Base-by-base conservation (phyloP, 2,888 invertebrate genomes). In the Anthoptus insignis region DNA sequence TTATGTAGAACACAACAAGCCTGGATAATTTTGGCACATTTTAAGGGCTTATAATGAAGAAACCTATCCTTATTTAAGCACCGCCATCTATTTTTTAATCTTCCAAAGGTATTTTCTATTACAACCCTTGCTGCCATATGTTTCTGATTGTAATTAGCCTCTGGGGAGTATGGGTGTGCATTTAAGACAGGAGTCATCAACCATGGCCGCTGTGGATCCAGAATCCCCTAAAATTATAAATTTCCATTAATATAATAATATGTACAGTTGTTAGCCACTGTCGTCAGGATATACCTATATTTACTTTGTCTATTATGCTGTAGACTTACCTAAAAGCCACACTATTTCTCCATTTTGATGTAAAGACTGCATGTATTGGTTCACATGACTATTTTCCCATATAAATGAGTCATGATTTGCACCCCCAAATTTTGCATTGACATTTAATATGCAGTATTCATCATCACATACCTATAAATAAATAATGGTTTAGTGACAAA, bases 1-100 rank as follows among this genome's bases (percentile, higher is more conserved):
- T 76, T 78, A 50, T 76, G 72, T 16, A 78, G 52, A 8, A 77
- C 73, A 52, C 53, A 66, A 63, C 75, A 79, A 4, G 77, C 73
- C 22, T 69, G 45, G 13, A 77, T 72, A 16, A 77, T 77, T 63
- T 68, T 58, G 1, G 72, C 73, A 63, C 76, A 71, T 57, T 70
- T 74, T 13, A 49, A 13, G 16, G 73, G 76, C 32, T 58, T 59
- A 49, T 78, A 78, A 22, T 78, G 77, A 9, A 77, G 67, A 0
- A 59, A 60, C 47, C 74, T 58, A 34, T 74, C 67, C 58, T 70
- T 74, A 13, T 58, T 29, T n/a, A 73, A 3, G 60, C 75, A 78
- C 2, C 75, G 52, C 70, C 72, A 75, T 7, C 70, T 54, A 37
- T 69, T 65, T 42, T 74, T 76, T 13, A 75, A 45, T 11, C 67